Conservation (phyloP, 2,113 vertebrate genomes). For the Cercopithecus mona region DNA sequence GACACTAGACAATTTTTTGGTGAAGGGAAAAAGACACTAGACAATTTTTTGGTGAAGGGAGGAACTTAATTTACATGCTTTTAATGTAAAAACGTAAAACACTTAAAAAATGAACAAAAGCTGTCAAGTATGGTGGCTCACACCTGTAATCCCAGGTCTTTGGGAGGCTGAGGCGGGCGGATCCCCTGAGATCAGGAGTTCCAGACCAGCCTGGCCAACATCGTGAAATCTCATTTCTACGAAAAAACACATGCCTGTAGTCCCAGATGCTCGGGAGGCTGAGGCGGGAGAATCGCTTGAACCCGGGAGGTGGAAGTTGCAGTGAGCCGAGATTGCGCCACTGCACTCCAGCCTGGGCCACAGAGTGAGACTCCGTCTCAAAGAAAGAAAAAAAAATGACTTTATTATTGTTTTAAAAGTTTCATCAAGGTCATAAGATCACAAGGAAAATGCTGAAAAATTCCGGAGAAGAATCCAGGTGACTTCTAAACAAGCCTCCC, state of each 20-base stretch:
- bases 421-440: not conserved
- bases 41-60: not conserved
- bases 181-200: no score
- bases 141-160: no score
- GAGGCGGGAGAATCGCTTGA: no score
- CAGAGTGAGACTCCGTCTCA: no score
- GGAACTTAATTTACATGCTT: not conserved
- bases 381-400: not conserved
- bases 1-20: not conserved
- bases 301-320: no score
- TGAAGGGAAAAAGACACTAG: not conserved
- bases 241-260: no score
- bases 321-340: no score
- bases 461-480: not conserved
- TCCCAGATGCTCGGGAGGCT: no score
- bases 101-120: not conserved
- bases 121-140: not conserved
- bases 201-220: no score
- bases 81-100: not conserved
- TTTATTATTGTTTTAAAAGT: not conserved
- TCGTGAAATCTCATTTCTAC: no score
- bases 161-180: no score
- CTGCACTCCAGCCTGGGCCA: no score
- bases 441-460: not conserved
- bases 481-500: not conserved